A percentile compares a stretch with the other conserved stretches of the same genome.
These are phyloP conservation scores for Onychostoma macrolepis DNA, from an alignment of 2,113 vertebrate species.

Conservation along the genomic window DNA sequence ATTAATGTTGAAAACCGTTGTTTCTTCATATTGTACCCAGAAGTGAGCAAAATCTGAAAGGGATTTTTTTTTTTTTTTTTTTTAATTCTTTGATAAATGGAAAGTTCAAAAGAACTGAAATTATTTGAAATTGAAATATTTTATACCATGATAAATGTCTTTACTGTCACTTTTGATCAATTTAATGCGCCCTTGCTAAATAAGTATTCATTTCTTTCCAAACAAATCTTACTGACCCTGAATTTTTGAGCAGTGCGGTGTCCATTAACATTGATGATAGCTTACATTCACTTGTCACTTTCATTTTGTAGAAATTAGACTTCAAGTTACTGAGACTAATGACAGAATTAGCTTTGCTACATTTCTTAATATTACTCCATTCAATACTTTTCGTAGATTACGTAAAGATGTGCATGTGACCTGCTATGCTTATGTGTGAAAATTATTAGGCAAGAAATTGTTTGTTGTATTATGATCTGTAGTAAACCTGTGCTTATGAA, in stretches of 20 bases:
- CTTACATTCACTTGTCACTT: neutral
- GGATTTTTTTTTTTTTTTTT: too few species aligned
- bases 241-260: neutral
- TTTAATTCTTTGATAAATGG: too few species aligned
- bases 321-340: neutral
- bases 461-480: neutral
- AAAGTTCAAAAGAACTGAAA: too few species aligned
- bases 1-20: neutral
- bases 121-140: neutral
- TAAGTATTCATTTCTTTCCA: neutral
- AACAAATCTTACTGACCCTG: neutral
- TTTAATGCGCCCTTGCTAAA: neutral
- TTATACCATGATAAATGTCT: neutral
- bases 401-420: neutral
- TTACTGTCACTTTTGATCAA: neutral
- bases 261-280: too few species aligned
- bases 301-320: neutral
- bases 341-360: neutral
- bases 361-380: neutral
- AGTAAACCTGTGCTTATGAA: neutral
- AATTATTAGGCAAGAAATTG: neutral
- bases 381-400: neutral
- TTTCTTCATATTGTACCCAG: too few species aligned
- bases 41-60: too few species aligned
- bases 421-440: constrained; percentile 18